phyloP scores from a whole-genome alignment of 2,888 invertebrate species.

The Drosophila mayaguana region DNA sequence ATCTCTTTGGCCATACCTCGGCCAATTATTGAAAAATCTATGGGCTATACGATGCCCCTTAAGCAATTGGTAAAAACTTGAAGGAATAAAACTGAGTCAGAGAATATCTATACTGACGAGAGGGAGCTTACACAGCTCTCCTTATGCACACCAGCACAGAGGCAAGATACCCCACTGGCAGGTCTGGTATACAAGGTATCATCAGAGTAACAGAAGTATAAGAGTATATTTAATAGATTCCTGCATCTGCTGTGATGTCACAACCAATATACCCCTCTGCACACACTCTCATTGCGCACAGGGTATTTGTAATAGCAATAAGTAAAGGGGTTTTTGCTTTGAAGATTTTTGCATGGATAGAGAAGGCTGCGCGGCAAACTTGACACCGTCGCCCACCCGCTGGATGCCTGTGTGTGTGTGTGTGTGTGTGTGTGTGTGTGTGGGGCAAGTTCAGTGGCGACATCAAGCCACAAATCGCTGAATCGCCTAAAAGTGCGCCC shows the following conservation, averaged over 20 bases:
- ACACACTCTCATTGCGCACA: not conserved
- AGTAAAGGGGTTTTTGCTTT: conserved; percentile 22
- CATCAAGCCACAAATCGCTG: conserved; percentile 37
- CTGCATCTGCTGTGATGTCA: not conserved
- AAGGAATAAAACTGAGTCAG: too few relatives aligned
- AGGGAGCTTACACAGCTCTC: too few relatives aligned
- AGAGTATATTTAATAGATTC: not conserved
- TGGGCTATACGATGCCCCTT: too few relatives aligned
- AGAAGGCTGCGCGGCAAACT: conserved; percentile 33
- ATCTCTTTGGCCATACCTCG: too few relatives aligned
- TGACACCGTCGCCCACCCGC: conserved; percentile 25
- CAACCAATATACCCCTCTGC: not conserved
- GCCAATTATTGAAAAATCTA: too few relatives aligned
- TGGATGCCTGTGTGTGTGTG: not conserved
- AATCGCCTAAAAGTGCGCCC: conserved; percentile 4
- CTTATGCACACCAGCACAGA: too few relatives aligned
- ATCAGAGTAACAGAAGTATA: too few relatives aligned
- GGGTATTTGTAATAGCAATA: conserved; percentile 20
- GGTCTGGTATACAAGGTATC: not conserved
- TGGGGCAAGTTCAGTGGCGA: conserved; percentile 71
- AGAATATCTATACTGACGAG: too few relatives aligned
- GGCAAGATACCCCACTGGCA: too few relatives aligned
- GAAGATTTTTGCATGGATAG: conserved; percentile 65
- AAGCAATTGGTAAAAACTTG: too few relatives aligned
- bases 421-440: not conserved